These are phyloP conservation scores for Nephrocerus scutellatus DNA, from an alignment of 2,888 invertebrate species.

Conservation along the genomic window DNA sequence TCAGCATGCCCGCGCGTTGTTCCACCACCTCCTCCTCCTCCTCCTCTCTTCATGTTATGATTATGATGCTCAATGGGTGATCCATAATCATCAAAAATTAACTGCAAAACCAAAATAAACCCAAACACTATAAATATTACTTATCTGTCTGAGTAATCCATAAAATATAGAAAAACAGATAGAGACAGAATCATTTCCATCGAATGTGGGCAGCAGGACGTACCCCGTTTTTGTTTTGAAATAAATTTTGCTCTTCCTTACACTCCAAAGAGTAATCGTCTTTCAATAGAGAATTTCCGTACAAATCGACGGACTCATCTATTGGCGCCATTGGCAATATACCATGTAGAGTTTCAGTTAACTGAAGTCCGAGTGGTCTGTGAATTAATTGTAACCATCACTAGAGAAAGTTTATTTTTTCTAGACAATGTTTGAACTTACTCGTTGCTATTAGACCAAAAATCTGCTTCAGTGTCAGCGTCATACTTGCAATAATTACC, in stretches of 20 bases:
- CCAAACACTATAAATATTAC: too few relatives aligned
- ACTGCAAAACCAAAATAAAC: too few relatives aligned
- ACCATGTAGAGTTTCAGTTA: conserved; percentile 44
- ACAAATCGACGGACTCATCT: conserved; percentile 27
- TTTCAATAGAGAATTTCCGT: conserved; percentile 24
- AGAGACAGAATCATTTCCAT: conserved; percentile 13
- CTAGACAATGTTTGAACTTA: conserved; percentile 25
- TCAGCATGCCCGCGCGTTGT: too few relatives aligned
- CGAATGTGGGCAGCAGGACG: conserved; percentile 19
- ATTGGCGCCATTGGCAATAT: conserved; percentile 41
- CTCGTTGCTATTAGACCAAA: conserved; percentile 42
- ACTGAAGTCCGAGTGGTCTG: conserved; percentile 34
- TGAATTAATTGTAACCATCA: too few relatives aligned
- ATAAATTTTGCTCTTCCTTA: conserved; percentile 25
- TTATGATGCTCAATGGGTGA: too few relatives aligned
- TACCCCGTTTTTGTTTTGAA: conserved; percentile 36
- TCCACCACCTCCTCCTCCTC: too few relatives aligned
- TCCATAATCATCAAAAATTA: conserved; percentile 35
- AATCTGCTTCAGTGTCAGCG: conserved; percentile 31
- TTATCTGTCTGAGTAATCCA: too few relatives aligned
- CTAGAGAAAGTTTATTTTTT: not conserved
- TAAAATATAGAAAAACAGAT: too few relatives aligned
- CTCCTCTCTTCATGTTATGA: too few relatives aligned
- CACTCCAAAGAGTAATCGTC: conserved; percentile 28
- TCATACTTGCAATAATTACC: conserved; percentile 39